Conservation (phyloP, 2,113 vertebrate genomes). For the Elgaria multicarinata region DNA sequence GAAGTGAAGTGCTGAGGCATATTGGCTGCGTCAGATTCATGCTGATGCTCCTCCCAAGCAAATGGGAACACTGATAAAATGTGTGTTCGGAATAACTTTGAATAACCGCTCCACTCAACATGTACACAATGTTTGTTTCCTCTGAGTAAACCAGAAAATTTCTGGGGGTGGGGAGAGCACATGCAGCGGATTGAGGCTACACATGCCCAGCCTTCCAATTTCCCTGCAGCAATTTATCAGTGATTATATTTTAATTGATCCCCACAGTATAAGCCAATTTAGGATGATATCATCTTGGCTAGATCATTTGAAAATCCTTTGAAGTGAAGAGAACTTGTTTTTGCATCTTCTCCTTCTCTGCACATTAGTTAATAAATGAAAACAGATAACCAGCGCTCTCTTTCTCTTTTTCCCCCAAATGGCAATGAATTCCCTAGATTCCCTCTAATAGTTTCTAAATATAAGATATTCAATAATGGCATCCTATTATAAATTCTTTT, state of each 20-base stretch:
- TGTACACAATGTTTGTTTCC: constrained; percentile 9
- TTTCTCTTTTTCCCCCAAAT: not conserved
- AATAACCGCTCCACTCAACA: not conserved
- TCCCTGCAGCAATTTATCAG: constrained; percentile 53
- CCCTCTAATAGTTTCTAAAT: not conserved
- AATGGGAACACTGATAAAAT: not conserved
- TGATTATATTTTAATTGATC: constrained; percentile 68
- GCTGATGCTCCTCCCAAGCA: constrained; percentile 12
- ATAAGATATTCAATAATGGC: constrained; percentile 23
- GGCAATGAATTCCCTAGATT: constrained; percentile 9
- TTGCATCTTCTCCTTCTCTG: constrained; percentile 39
- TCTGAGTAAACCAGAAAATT: not conserved
- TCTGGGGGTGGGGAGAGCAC: not conserved
- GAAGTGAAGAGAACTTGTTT: constrained; percentile 48
- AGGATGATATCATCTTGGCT: constrained; percentile 38
- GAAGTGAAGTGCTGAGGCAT: not conserved
- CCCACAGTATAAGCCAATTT: constrained; percentile 61
- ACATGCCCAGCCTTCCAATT: constrained; percentile 41
- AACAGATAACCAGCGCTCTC: not conserved
- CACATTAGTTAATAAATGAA: constrained; percentile 59
- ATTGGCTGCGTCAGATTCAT: constrained; percentile 6
- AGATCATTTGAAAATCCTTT: constrained; percentile 56
- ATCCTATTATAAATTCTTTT: not conserved
- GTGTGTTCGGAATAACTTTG: not conserved
- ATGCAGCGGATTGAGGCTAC: constrained; percentile 26